Base-by-base conservation (phyloP, 2,888 invertebrate species). In the Flexamia atlantica region DNA sequence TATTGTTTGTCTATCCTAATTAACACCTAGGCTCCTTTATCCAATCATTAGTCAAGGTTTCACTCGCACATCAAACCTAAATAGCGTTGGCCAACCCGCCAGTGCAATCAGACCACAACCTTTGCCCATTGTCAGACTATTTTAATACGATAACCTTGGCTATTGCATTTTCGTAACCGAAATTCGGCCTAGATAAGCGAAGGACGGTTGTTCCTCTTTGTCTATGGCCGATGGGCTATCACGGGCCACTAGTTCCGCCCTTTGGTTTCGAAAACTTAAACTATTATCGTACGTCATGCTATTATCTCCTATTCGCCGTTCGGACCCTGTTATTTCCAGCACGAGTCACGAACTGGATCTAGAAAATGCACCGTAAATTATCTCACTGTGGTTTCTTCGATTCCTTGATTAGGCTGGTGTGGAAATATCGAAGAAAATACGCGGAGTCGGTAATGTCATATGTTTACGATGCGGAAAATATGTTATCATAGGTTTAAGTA, bases 301-400 rank as follows among this genome's bases (percentile, higher is more conserved):
- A 64, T 64, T 64, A 64, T 64, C 64, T 64, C 28, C 57, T 30
- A 64, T 64, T 28, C 64, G 64, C 64, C 28, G 23, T 17, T 53
- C 23, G 64, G 64, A 64, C 64, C 64, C 64, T 64, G 64, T 64
- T 64, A 64, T 64, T 64, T 64, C 64, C 64, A 64, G 64, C 64
- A 64, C 64, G 64, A 64, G 64, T 64, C 64, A 64, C 64, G 64
- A 64, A 64, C 64, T 14, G 28, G 64, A 60, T 64, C 64, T 64
- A 28, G 28, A 57, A 64, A 64, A 64, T 64, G 64, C 64, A 64
- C 5, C 28, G 64, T 64, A 64, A 64, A 64, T 64, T 28, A 64
- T 28, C 23, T 53, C 64, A 20, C 64, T 28, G 64, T 28, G 64
- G 30, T 64, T 64, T 64, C 30, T 12, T 28, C 14, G 64, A 64